Evolutionary conservation across 2,888 invertebrate species (phyloP).

Genomic region (Autographa pulchrina): DNA sequence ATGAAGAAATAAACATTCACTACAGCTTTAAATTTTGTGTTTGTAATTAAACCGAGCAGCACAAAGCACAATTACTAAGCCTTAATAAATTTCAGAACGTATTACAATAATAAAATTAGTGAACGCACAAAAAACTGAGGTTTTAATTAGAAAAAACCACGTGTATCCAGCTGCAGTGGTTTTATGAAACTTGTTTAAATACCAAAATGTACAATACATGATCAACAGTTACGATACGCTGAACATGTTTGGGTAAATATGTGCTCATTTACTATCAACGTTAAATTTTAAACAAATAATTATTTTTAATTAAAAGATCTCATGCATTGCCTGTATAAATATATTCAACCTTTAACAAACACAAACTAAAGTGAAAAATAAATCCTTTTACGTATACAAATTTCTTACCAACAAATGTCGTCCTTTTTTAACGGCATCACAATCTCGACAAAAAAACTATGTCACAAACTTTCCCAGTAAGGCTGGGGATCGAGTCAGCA

Average conservation of each 20-base stretch:
- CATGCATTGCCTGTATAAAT: not conserved
- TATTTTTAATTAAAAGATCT: not conserved
- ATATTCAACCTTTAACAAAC: not conserved
- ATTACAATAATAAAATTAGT: slow-evolving; percentile 63
- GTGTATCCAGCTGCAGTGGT: not conserved
- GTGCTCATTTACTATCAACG: not conserved
- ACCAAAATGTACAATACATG: not conserved
- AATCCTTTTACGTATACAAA: not conserved
- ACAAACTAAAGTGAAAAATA: not conserved
- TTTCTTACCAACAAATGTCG: slow-evolving; percentile 21
- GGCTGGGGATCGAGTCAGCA: slow-evolving; percentile 50
- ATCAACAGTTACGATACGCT: not conserved
- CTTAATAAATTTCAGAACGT: slow-evolving; percentile 60
- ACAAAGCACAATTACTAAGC: slow-evolving; percentile 56
- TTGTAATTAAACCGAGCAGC: slow-evolving; percentile 59
- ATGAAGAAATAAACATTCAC: slow-evolving; percentile 79
- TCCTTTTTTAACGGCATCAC: slow-evolving; percentile 35
- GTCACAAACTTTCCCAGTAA: slow-evolving; percentile 56
- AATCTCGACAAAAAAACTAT: slow-evolving; percentile 49
- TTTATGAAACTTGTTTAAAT: not conserved
- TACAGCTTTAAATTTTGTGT: slow-evolving; percentile 32
- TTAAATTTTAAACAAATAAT: not conserved
- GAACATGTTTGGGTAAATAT: not conserved
- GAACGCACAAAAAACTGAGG: slow-evolving; percentile 41
- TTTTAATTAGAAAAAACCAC: slow-evolving; percentile 39